phyloP scores from a whole-genome alignment of 2,888 invertebrate genomes.

The Lydus trimaculatus region DNA sequence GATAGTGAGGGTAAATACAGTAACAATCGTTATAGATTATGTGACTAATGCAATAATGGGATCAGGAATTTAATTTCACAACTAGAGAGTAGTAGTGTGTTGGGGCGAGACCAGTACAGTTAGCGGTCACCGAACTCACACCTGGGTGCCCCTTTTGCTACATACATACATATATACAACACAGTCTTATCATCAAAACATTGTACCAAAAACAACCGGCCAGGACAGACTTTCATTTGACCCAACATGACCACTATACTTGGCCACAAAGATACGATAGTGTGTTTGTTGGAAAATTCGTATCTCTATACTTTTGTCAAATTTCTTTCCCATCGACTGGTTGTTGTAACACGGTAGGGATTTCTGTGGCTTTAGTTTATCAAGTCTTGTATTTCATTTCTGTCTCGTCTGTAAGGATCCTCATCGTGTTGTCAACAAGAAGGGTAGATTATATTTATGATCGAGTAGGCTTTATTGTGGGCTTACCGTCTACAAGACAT shows the following conservation, averaged over 20 bases:
- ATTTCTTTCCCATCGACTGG: too few relatives aligned
- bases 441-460: background rate
- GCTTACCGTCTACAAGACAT: background rate
- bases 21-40: background rate
- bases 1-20: background rate
- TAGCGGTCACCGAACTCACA: conserved; percentile 26
- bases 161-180: background rate
- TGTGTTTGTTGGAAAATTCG: too few relatives aligned
- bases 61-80: conserved; percentile 26
- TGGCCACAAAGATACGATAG: too few relatives aligned
- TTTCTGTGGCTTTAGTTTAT: background rate
- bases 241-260: background rate
- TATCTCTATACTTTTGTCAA: too few relatives aligned
- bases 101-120: conserved; percentile 27
- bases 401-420: background rate
- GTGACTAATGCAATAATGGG: conserved; percentile 16
- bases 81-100: conserved; percentile 10
- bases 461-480: background rate
- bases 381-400: background rate
- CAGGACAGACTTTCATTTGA: background rate
- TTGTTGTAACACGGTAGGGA: too few relatives aligned
- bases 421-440: background rate
- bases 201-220: background rate
- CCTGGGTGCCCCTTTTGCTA: conserved; percentile 15
- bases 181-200: background rate